phyloP scores from a whole-genome alignment of 1,140 invertebrate species.

The Drosophila sechellia region DNA sequence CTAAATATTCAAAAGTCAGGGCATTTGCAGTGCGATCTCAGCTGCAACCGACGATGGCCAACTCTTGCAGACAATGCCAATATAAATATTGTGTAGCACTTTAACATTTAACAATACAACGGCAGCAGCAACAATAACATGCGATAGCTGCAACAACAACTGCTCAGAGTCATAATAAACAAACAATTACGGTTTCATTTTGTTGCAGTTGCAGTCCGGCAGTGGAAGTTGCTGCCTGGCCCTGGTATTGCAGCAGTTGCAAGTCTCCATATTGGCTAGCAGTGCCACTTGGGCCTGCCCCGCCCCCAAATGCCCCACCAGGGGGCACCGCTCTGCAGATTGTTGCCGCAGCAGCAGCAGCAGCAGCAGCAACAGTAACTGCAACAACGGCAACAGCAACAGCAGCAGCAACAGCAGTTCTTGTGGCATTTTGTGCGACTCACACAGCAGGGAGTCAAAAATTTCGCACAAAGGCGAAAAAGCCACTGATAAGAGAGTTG shows the following conservation, averaged over 20 bases:
- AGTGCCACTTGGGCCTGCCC: slow-evolving; percentile 2
- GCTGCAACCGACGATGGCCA: neutral
- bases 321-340: slow-evolving; percentile 5
- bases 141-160: slow-evolving; percentile 38
- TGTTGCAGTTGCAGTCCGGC: slow-evolving; percentile 16
- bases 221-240: neutral
- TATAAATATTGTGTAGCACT: slow-evolving; percentile 70
- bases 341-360: slow-evolving; percentile 23
- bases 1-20: neutral
- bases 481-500: slow-evolving; percentile 56
- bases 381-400: slow-evolving; percentile 15
- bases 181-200: slow-evolving; percentile 76
- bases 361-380: slow-evolving; percentile 14
- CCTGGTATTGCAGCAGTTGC: slow-evolving; percentile 1
- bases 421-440: slow-evolving; percentile 70
- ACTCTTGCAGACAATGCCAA: slow-evolving; percentile 50
- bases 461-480: slow-evolving; percentile 64
- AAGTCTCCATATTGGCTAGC: slow-evolving; percentile 43
- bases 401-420: slow-evolving; percentile 52
- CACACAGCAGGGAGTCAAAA: slow-evolving; percentile 66
- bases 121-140: slow-evolving; percentile 41
- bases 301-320: neutral
- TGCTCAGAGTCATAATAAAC: slow-evolving; percentile 67
- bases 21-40: slow-evolving; percentile 9
- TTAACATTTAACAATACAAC: slow-evolving; percentile 74